Evolutionary conservation across 2,888 invertebrate genomes (phyloP), one percentile per base, ranked within the genome.

Genomic region (Odontothrips loti): DNA sequence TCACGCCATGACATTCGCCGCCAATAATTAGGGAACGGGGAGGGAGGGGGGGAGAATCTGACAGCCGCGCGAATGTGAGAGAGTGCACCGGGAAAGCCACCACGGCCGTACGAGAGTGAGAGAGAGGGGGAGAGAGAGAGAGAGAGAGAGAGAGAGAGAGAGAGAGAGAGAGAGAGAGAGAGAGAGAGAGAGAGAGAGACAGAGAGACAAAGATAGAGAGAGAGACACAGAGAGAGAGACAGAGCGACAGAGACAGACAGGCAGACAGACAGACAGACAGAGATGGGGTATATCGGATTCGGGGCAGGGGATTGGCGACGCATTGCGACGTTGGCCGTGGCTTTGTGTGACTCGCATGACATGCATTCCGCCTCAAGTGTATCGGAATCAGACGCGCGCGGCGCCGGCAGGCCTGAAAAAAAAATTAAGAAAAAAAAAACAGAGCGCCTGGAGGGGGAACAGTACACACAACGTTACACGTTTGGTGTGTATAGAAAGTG

Each of bases 131-230:
- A 43, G 80, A 58, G 47, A 80, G 80, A 80, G 63, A 63, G 43
- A 17, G 51, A 43, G 20, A 34, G 2, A 79, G 63, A 58, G 47
- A 81, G 58, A 51, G 51, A 79, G 47, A 81, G 17, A 68, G 47
- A 81, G 27, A 68, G 47, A 51, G 43, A 75, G 78, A 48, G 43
- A 81, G 75, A 17, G 68, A 47, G 80, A 15, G 12, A 47, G 79
- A 79, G 79, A 48, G 78, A 82, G 34, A 75, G 79, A 29, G 29
- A 27, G 15, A 79, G 48, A 48, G 58, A 58, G 80, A 81, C 47
- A 48, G 58, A 80, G 79, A 81, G 47, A 81, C 12, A 79, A 47
- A 79, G 58, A 58, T 15, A 79, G 79, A 51, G 79, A 80, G 79
- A 79, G 79, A 80, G 58, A 48, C 47, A 75, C 1, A 78, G 80